Evolutionary conservation across 23 tunicate genomes (phyloP).

Genomic region (Phallusia fumigata): DNA sequence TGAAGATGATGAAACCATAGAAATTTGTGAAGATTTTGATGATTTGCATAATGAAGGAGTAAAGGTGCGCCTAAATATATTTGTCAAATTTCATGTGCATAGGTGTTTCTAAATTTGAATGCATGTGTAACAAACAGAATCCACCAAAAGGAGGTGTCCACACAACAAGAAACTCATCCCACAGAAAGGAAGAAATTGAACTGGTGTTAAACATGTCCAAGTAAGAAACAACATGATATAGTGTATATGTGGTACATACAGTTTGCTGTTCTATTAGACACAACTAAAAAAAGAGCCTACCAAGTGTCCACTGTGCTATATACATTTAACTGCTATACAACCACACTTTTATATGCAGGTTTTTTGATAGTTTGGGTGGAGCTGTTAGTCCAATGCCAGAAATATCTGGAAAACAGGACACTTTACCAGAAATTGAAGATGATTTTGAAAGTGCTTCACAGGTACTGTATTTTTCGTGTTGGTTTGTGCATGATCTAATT

Average conservation of each 20-base stretch:
- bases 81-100: background rate
- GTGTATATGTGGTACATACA: background rate
- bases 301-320: too few species aligned
- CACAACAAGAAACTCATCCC: slow-evolving; percentile 14
- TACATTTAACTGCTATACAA: too few species aligned
- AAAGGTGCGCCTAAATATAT: slow-evolving; percentile 22
- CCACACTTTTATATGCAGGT: slow-evolving; percentile 32
- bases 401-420: background rate
- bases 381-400: slow-evolving; percentile 41
- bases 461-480: slow-evolving; percentile 14
- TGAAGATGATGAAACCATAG: slow-evolving; percentile 77
- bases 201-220: slow-evolving; percentile 90
- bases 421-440: slow-evolving; percentile 45
- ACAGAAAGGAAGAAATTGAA: slow-evolving; percentile 77
- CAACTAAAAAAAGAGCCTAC: background rate
- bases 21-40: slow-evolving; percentile 59
- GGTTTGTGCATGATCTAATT: too few species aligned
- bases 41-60: slow-evolving; percentile 76
- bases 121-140: slow-evolving; percentile 24
- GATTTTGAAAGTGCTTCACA: slow-evolving; percentile 98
- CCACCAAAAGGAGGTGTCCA: slow-evolving; percentile 84
- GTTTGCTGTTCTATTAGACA: background rate
- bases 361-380: slow-evolving; percentile 90
- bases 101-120: background rate
- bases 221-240: slow-evolving; percentile 30